A percentile compares a stretch with the other conserved stretches of the same genome.
These are phyloP conservation scores for Henicopernis longicauda DNA, from an alignment of 2,113 vertebrate species.

Conservation along the genomic window DNA sequence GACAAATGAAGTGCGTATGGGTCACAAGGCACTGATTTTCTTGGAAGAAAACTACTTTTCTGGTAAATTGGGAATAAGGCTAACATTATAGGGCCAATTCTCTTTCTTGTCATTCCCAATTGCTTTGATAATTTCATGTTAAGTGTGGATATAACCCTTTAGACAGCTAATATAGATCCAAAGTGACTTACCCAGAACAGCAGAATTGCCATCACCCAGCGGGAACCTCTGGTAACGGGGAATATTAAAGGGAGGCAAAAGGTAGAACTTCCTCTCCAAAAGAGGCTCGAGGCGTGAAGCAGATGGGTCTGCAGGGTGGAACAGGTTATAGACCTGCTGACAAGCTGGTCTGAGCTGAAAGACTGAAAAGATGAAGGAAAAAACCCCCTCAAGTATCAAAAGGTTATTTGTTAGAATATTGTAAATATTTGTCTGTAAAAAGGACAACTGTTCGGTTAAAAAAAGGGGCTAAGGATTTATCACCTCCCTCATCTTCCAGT, in stretches of 20 bases:
- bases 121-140: not conserved
- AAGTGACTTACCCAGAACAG: conserved; percentile 80
- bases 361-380: conserved; percentile 37
- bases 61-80: not conserved
- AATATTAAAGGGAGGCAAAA: conserved; percentile 87
- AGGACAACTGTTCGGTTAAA: not conserved
- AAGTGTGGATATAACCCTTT: not conserved
- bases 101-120: not conserved
- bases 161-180: not conserved
- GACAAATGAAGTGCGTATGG: not conserved
- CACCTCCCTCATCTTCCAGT: not conserved
- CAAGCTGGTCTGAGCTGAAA: conserved; percentile 90
- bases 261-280: conserved; percentile 90
- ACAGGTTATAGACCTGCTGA: conserved; percentile 97
- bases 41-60: not conserved
- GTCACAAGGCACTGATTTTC: not conserved
- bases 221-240: conserved; percentile 97
- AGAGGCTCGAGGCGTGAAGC: conserved; percentile 95
- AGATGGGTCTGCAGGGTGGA: conserved; percentile 95
- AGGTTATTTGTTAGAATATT: not conserved
- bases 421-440: not conserved
- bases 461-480: not conserved
- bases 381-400: not conserved
- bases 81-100: not conserved
- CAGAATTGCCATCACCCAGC: conserved; percentile 90